These are phyloP conservation scores for Varanus komodoensis DNA, from an alignment of 2,113 vertebrate species.

Conservation along the genomic window DNA sequence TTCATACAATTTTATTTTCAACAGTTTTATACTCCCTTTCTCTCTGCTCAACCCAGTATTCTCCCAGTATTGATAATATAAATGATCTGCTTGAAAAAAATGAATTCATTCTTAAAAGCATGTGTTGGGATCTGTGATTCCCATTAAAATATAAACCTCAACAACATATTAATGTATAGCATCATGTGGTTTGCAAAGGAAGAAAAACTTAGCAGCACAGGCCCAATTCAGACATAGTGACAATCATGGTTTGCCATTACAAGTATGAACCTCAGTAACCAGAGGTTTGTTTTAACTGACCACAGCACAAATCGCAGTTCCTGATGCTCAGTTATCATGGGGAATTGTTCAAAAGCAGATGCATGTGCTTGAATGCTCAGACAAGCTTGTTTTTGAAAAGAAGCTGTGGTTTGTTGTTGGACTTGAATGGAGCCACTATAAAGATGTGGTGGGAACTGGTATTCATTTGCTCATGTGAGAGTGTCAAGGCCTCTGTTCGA, in stretches of 20 bases:
- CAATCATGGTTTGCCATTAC: background rate
- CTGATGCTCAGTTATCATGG: background rate
- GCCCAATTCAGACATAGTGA: background rate
- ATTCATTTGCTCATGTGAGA: too few relatives aligned
- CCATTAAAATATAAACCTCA: background rate
- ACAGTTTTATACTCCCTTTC: background rate
- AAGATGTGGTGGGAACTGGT: background rate
- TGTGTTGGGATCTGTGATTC: background rate
- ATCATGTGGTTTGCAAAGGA: background rate
- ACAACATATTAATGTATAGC: background rate
- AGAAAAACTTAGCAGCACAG: background rate
- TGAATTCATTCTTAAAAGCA: background rate
- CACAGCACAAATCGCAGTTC: background rate
- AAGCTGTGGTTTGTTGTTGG: background rate
- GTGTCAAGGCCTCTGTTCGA: too few relatives aligned
- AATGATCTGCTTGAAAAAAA: too few relatives aligned
- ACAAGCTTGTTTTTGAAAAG: background rate
- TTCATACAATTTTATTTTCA: background rate
- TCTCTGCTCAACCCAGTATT: slow-evolving; percentile 6
- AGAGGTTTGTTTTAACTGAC: background rate
- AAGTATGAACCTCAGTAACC: background rate
- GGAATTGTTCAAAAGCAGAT: background rate
- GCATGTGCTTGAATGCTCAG: background rate
- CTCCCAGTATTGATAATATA: background rate
- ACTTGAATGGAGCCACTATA: background rate